Base-by-base conservation (phyloP, 2,797 vertebrate species). In the Cyprinella venusta region DNA sequence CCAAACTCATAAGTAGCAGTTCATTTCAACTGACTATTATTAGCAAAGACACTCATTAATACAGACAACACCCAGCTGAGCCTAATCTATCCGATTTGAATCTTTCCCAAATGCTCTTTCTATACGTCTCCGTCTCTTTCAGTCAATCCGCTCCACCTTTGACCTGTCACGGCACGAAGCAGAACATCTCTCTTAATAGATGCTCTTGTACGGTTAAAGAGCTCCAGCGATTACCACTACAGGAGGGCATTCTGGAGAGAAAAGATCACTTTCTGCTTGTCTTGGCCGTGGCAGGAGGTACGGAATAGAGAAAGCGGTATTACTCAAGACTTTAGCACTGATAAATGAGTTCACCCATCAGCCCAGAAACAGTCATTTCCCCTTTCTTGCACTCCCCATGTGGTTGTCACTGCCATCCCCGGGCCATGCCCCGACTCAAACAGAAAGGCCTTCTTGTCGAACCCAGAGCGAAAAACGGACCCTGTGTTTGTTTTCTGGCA, bases 311-410 rank as follows among this genome's bases (percentile, higher is more conserved):
- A 85, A 68, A 77, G 65, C 42, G 42, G 36, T 80, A 80, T 64
- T 64, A 82, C 76, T 80, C 70, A 70, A 86, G 36, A 80, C 76
- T 83, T 69, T 63, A 83, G 70, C 85, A 36, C 61, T 83, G 85
- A 86, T 54, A 86, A 82, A 88, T 77, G 82, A 86, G 76, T 24
- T 82, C 79, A 54, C 48, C 69, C 76, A 52, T 84, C 48, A 82
- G 70, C 40, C 64, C 52, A 81, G 74, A 86, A 67, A 21, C 70
- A 86, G 64, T 33, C 63, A 79, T 84, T 88, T 86, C 79, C 82
- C 56, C 61, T 40, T 82, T 50, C 68, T 19, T 76, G 42, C 48
- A 61, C 82, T 26, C 71, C 36, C n/a, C 50, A 72, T 84, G 79
- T 67, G 82, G 76, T 71, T 56, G 77, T 86, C 79, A 76, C 16